A percentile compares a stretch with the other conserved stretches of the same genome.
Evolutionary conservation across 2,113 vertebrate species (phyloP).

Genomic region (Gnathonemus echidnorhynchus): DNA sequence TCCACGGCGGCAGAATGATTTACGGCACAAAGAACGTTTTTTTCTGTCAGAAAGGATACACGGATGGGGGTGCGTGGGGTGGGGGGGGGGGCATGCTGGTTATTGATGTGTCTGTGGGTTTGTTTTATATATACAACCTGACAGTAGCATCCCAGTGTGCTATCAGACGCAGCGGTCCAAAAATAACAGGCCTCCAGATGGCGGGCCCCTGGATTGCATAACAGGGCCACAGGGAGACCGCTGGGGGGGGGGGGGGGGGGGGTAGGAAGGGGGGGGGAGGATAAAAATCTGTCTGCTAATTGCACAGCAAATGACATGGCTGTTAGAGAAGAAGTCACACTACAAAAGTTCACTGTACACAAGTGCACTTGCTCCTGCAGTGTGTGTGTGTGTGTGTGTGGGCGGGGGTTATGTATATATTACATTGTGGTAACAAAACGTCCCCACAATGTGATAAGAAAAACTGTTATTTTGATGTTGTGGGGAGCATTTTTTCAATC

Average conservation of each 20-base stretch:
- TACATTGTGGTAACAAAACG: neutral
- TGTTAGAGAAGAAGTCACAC: neutral
- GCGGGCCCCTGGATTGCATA: constrained; percentile 16
- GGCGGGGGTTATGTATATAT: neutral
- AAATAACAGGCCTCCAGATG: constrained; percentile 16
- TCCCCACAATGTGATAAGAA: neutral
- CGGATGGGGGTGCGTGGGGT: constrained; percentile 2
- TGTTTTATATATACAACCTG: neutral
- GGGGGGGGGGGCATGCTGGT: neutral
- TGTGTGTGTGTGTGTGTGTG: neutral
- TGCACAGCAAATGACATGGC: neutral
- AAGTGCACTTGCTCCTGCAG: neutral
- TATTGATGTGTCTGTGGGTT: constrained; percentile 13
- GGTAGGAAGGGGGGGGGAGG: neutral
- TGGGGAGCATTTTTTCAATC: neutral
- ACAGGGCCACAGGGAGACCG: constrained; percentile 6
- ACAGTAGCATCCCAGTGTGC: neutral
- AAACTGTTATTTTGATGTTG: neutral
- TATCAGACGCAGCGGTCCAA: neutral
- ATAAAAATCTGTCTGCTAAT: constrained; percentile 8
- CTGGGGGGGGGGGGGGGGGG: neutral
- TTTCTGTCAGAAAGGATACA: constrained; percentile 22
- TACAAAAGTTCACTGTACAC: neutral
- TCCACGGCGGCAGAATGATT: constrained; percentile 18
- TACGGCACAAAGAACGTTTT: constrained; percentile 12